A percentile compares a stretch with the other conserved stretches of the same genome.
phyloP scores from a whole-genome alignment of 2,797 vertebrate species.

The Mormyrops boulengeri region DNA sequence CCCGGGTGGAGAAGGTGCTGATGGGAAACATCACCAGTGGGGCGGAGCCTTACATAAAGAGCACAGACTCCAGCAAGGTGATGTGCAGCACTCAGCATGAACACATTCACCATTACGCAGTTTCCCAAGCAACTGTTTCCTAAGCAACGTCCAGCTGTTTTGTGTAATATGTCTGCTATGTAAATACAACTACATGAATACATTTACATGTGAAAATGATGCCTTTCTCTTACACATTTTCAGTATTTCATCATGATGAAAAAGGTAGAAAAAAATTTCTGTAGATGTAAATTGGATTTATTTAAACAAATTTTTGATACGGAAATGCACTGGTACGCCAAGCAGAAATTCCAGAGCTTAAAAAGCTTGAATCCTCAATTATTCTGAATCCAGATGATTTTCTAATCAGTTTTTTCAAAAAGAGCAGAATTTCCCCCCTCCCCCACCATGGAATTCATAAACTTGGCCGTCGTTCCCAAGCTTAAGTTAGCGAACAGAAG shows the following conservation, averaged over 20 bases:
- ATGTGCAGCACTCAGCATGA: constrained; percentile 14
- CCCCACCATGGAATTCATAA: constrained; percentile 28
- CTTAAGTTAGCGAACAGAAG: constrained; percentile 46
- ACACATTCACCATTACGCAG: not conserved
- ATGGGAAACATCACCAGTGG: constrained; percentile 87
- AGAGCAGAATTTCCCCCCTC: constrained; percentile 39
- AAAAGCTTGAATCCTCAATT: constrained; percentile 38
- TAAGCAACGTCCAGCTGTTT: not conserved
- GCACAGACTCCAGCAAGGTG: constrained; percentile 94
- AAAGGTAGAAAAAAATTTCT: not conserved
- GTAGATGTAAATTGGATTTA: not conserved
- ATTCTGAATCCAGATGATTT: constrained; percentile 35
- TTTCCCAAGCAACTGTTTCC: not conserved
- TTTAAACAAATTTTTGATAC: not conserved
- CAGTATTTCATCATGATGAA: not conserved
- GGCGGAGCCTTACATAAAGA: constrained; percentile 91
- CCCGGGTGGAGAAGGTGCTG: constrained; percentile 90
- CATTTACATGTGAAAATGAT: not conserved
- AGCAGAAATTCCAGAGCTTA: constrained; percentile 29
- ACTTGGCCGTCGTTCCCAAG: constrained; percentile 41
- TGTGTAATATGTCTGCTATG: not conserved
- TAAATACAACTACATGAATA: not conserved
- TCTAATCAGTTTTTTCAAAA: constrained; percentile 34
- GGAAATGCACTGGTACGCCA: constrained; percentile 28
- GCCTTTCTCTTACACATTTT: constrained; percentile 6